Percentiles rank a stretch among this genome's conserved stretches.
Evolutionary conservation across 2,113 vertebrate species (phyloP).

Genomic region (Lamprotornis superbus): DNA sequence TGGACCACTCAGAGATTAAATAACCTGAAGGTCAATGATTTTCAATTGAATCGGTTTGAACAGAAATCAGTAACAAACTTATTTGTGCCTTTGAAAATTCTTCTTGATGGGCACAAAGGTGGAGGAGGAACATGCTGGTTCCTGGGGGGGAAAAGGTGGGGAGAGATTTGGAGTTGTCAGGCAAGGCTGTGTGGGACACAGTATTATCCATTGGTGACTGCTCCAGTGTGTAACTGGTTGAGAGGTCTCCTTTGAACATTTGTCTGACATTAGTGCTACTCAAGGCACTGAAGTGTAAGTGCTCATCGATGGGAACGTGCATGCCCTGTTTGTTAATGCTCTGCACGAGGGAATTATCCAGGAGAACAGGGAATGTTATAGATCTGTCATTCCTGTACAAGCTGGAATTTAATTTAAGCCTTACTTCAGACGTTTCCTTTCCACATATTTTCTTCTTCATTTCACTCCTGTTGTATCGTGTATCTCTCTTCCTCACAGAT

Average conservation of each 20-base stretch:
- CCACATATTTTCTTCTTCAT: conserved; percentile 53
- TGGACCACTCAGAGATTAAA: conserved; percentile 8
- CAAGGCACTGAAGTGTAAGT: conserved; percentile 49
- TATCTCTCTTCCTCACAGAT: not conserved
- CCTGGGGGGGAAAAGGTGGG: not conserved
- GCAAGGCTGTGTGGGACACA: not conserved
- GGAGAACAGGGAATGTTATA: conserved; percentile 26
- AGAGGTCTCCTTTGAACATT: conserved; percentile 39
- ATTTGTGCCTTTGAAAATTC: conserved; percentile 5
- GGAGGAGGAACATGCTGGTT: not conserved
- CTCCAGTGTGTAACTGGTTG: not conserved
- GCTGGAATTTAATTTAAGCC: conserved; percentile 54
- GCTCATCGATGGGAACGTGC: conserved; percentile 9
- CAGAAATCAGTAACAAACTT: conserved; percentile 11
- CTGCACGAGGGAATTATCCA: conserved; percentile 12
- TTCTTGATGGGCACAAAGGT: not conserved
- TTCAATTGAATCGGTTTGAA: conserved; percentile 1
- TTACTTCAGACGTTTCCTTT: conserved; percentile 40
- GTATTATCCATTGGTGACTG: not conserved
- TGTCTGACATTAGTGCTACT: conserved; percentile 23
- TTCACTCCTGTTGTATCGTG: conserved; percentile 38
- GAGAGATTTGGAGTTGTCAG: not conserved
- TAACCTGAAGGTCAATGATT: not conserved
- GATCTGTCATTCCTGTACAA: conserved; percentile 21
- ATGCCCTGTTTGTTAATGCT: conserved; percentile 54